Evolutionary conservation across 2,113 vertebrate genomes (phyloP), one percentile per base, ranked within the genome.

Genomic region (Struthidea cinerea): DNA sequence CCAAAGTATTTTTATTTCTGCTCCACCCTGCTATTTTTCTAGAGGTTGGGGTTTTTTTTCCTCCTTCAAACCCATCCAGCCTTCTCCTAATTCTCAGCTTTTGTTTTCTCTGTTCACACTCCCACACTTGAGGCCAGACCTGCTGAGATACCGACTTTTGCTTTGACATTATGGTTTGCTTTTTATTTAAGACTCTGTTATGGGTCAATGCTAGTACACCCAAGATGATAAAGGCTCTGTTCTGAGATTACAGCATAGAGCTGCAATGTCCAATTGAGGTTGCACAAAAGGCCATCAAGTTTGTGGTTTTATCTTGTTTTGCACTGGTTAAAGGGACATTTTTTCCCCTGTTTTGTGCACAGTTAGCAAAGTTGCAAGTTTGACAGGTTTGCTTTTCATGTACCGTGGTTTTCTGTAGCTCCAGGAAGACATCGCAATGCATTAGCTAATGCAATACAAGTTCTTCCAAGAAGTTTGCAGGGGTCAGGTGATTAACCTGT

Each of bases 361-460:
- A 98, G 93, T 96, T 97, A 95, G 96, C 95, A 94, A 96, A 98
- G 92, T 92, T 96, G 96, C 95, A 97, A 80, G 94, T 97, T 94
- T 70, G 93, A 97, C 96, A 96, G 91, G 92, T 97, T 97, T 93
- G 81, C 87, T 96, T 98, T 96, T 81, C 73, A 50, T 52, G 83
- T 91, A 76, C 94, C 96, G 65, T 82, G 44, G 61, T 95, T 96
- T 95, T 93, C 80, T 94, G 87, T 88, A 93, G 64, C 93, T 96
- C 89, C 92, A 93, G 81, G 83, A 97, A 96, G 96, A 87, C 84
- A 96, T 93, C 28, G 20, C 59, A 96, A 55, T 93, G 94, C 97
- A 98, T 98, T 98, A 98, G 97, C 97, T 98, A 98, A 97, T 98
- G 98, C 94, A 97, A 95, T 47, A 56, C 81, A 94, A 94, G 78